Percentiles rank a stretch among this genome's conserved stretches.
phyloP scores from a whole-genome alignment of 2,888 invertebrate genomes.

The Aquatica leii region DNA sequence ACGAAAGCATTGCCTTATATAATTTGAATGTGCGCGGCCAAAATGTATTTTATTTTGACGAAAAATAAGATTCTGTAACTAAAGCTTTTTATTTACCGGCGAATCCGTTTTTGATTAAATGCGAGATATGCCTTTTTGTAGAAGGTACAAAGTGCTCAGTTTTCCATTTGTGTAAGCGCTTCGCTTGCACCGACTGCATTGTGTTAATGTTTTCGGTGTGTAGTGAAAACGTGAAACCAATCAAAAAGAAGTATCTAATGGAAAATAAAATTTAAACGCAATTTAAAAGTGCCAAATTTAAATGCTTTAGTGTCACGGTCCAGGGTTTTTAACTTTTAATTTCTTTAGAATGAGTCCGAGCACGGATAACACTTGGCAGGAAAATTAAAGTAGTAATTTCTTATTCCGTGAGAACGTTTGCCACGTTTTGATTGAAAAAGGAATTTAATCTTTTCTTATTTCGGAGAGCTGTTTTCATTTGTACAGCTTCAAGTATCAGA shows the following conservation, averaged over 20 bases:
- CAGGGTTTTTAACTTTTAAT: slow-evolving; percentile 43
- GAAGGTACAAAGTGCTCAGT: slow-evolving; percentile 6
- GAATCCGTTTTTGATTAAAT: background rate
- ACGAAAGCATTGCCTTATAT: too few relatives aligned
- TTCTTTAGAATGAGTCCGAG: slow-evolving; percentile 42
- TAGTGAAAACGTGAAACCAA: slow-evolving; percentile 29
- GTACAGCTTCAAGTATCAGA: slow-evolving; percentile 21
- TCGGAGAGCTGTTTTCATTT: slow-evolving; percentile 18
- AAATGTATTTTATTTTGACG: background rate
- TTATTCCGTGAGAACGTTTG: slow-evolving; percentile 38
- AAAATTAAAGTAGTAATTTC: slow-evolving; percentile 45
- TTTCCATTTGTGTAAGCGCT: slow-evolving; percentile 20
- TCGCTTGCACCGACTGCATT: background rate
- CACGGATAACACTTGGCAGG: slow-evolving; percentile 43
- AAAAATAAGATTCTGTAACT: background rate
- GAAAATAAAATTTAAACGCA: slow-evolving; percentile 39
- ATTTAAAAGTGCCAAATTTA: slow-evolving; percentile 40
- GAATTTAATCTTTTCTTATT: slow-evolving; percentile 35
- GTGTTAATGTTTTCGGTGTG: slow-evolving; percentile 33
- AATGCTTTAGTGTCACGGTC: slow-evolving; percentile 32
- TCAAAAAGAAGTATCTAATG: slow-evolving; percentile 32
- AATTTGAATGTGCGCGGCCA: too few relatives aligned
- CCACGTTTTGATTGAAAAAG: slow-evolving; percentile 37
- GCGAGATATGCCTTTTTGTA: too few relatives aligned
- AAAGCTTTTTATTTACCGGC: background rate